Evolutionary conservation across 2,113 vertebrate genomes (phyloP), one percentile per base, ranked within the genome.

Genomic region (Casuarius casuarius): DNA sequence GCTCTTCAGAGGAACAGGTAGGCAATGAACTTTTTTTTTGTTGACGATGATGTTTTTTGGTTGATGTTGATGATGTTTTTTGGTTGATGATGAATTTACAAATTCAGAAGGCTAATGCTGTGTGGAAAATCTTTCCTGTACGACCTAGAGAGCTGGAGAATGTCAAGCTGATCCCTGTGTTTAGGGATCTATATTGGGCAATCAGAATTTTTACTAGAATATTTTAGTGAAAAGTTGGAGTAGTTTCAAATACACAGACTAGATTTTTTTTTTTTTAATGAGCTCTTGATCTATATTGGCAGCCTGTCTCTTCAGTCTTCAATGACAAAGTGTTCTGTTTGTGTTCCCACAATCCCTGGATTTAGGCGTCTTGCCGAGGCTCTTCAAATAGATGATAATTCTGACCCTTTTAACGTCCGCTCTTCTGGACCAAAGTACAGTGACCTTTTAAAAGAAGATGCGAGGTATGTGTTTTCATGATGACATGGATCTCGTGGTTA

Each of bases 381-480:
- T 26, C 97, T 99, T 91, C 98, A 99, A 97, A 99, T 99, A 63
- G 99, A 98, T 95, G 97, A 98, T 9, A 98, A 98, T 65, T 98
- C 98, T 42, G 99, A 99, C 97, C 99, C 99, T 77, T 99, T 99
- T 97, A 99, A 99, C 54, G 28, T 97, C 46, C 99, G 98, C 92
- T 98, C 98, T 92, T 98, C 98, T 66, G 97, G 97, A n/a, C 98
- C 99, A 51, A 99, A 99, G 46, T 99, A 99, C 98, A 99, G 99
- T 92, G 99, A 99, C 81, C 98, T 98, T 94, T 98, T 99, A 81
- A 99, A 99, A 97, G 99, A 99, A 12, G 99, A 99, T 88, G 99
- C 99, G 54, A 99, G 99, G 99, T 99, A 94, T 59, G 95, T 88
- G 19, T 89, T 80, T 7, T 59, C 61, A 59, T 83, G 23, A 21